Evolutionary conservation across 2,888 invertebrate genomes (phyloP), one percentile per base, ranked within the genome.

Genomic region (Nomada fabriciana): DNA sequence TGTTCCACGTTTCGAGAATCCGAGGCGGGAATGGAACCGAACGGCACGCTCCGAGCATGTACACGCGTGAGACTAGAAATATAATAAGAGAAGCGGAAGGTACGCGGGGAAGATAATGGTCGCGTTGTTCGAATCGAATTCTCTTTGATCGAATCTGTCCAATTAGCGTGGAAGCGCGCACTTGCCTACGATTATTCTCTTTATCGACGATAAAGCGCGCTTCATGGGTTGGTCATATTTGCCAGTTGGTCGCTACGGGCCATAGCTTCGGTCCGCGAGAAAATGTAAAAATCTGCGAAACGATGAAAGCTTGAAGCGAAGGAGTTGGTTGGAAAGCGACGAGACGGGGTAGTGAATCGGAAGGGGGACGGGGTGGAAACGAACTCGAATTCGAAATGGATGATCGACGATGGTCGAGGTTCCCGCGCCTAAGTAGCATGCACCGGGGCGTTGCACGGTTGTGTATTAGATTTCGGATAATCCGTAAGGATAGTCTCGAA

Each of bases 391-490:
- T 23, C 13, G 23, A 11, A 57, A 13, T 25, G 20, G 13, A 25
- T 3, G 20, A 20, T 13, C 57, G 23, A 23, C 23, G 20, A 20
- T 20, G 53, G 53, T 53, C 20, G 0, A 7, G 36, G 36, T 36
- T 36, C 36, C 36, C 36, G 36, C 36, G 36, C 36, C 36, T 5
- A 7, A 36, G 1, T 1, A 9, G 13, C 29, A 20, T 84, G 83
- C 77, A 74, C 65, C 79, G 84, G 75, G 72, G 79, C 69, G 78
- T 36, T 71, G 78, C 79, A 79, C 76, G 85, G 85, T 43, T 52
- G 71, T 79, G 88, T 89, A 91, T 90, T 90, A 90, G 91, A 88
- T 91, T 91, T 90, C 90, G 90, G 89, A 90, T 91, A 89, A 91
- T 90, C 88, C 89, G 75, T 79, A 88, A 90, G 85, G 85, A 79